phyloP scores from a whole-genome alignment of 2,888 invertebrate species.

The Drosophila multiciliata region DNA sequence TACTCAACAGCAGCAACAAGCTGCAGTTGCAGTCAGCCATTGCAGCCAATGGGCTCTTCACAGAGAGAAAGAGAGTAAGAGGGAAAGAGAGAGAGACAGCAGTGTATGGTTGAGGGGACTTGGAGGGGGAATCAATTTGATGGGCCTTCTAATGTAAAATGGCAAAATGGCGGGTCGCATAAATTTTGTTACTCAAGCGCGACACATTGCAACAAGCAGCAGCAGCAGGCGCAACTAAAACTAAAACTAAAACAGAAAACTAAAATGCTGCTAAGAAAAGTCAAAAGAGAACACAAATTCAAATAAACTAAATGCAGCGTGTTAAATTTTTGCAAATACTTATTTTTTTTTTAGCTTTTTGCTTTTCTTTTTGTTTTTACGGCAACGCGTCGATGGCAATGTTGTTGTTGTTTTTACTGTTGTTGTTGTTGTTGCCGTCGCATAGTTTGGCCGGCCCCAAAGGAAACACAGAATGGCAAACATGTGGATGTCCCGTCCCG shows the following conservation, averaged over 20 bases:
- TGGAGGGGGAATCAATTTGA: constrained; percentile 23
- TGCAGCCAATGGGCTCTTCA: constrained; percentile 26
- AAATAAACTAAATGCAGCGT: constrained; percentile 70
- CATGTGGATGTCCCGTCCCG: constrained; percentile 56
- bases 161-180: constrained; percentile 70
- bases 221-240: constrained; percentile 21
- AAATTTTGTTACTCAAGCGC: constrained; percentile 72
- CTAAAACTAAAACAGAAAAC: constrained; percentile 19
- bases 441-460: constrained; percentile 62
- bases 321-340: constrained; percentile 59
- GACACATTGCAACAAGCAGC: constrained; percentile 46
- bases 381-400: constrained; percentile 50
- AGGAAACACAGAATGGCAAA: constrained; percentile 76
- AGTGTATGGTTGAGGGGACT: neutral
- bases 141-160: constrained; percentile 62
- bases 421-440: constrained; percentile 40
- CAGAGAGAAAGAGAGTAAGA: constrained; percentile 13
- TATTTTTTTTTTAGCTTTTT: neutral
- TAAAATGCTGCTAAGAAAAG: constrained; percentile 39
- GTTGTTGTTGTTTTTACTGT: constrained; percentile 30
- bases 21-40: constrained; percentile 21
- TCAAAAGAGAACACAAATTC: constrained; percentile 50
- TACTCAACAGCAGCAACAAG: constrained; percentile 4
- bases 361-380: constrained; percentile 33
- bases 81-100: neutral